Evolutionary conservation across 2,113 vertebrate species (phyloP), one percentile per base, ranked within the genome.

Genomic region (Australoheros scitulus): DNA sequence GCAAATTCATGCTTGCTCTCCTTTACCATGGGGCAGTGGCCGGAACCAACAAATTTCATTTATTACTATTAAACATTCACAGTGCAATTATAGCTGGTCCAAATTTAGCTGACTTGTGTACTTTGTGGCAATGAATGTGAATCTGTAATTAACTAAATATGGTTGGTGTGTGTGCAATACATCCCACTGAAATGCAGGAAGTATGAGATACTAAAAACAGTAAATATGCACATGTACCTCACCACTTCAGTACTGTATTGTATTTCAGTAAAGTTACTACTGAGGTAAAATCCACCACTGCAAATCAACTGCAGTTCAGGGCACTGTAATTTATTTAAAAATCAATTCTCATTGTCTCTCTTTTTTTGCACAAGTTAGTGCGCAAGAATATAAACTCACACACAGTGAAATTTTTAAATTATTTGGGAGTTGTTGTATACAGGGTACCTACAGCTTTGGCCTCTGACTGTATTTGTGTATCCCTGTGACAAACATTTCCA

Each of bases 401-500:
- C 8, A 6, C 15, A 9, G 20, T 50, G 22, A 26, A 1, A 47
- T 50, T 17, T 11, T 65, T 81, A 22, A 29, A 64, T 72, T 17
- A 82, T 26, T 58, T 15, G 52, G 22, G 68, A 55, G 57, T 63
- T 56, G 43, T 76, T 77, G n/a, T 50, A 79, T 57, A 36, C 79
- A 74, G 61, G 72, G 36, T 64, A 17, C 20, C 56, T 11, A 59
- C 65, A 47, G 65, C 36, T 75, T 63, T 47, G 41, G 80, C 57
- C 36, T 79, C 38, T 79, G 80, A 80, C 91, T 87, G 82, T 59
- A 65, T 91, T 89, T 88, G 82, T 79, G 82, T 14, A 75, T 92
- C 86, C 77, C 8, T 61, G 84, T 32, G 85, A 92, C 89, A 93
- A 92, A 91, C 91, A 93, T 93, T 93, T 94, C 92, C 85, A 87